Percentiles rank a stretch among this genome's conserved stretches.
Conservation (phyloP, 1,140 invertebrate species). For the Drosophila persimilis region DNA sequence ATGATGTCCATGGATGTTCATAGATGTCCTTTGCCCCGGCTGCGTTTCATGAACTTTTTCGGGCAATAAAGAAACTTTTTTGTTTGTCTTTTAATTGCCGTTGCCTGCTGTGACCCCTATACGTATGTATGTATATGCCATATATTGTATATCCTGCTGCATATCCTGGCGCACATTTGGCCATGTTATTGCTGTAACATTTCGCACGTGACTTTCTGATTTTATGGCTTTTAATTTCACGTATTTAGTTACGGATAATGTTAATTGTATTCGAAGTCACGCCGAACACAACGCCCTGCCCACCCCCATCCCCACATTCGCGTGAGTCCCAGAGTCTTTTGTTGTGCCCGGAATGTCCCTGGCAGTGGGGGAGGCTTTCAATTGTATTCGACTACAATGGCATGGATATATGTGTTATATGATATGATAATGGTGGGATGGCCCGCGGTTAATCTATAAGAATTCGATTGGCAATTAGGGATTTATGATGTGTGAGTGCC, state of each 20-base stretch:
- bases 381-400: no score
- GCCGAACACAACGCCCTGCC: not conserved
- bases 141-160: not conserved
- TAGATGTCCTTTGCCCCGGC: slow-evolving; percentile 32
- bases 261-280: slow-evolving; percentile 67
- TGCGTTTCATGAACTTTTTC: slow-evolving; percentile 64
- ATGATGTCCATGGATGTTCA: not conserved
- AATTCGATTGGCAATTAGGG: no score
- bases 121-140: not conserved
- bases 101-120: slow-evolving; percentile 48
- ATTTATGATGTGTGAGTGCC: no score
- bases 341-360: not conserved
- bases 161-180: no score
- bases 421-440: no score
- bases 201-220: slow-evolving; percentile 79
- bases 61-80: slow-evolving; percentile 64
- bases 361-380: not conserved
- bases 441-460: no score
- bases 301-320: no score
- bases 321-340: slow-evolving; percentile 7
- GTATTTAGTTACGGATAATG: slow-evolving; percentile 79
- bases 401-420: no score
- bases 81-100: slow-evolving; percentile 70
- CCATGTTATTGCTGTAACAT: slow-evolving; percentile 68
- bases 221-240: slow-evolving; percentile 81